phyloP scores from a whole-genome alignment of 2,113 vertebrate genomes.

The Emydura subglobosa region DNA sequence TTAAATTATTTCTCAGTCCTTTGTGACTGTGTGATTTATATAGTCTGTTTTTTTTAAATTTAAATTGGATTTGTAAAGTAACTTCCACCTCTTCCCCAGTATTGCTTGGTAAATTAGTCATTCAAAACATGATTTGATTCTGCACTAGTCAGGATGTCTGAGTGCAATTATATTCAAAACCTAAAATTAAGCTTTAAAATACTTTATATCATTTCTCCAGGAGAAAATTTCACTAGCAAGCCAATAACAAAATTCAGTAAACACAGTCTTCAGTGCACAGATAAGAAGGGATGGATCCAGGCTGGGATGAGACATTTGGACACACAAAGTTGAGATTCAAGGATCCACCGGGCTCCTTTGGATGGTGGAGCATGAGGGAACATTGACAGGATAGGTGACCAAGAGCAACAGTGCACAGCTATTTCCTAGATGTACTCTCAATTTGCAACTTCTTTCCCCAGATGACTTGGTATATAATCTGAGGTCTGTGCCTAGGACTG shows the following conservation, averaged over 20 bases:
- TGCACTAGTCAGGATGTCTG: not conserved
- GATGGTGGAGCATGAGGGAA: not conserved
- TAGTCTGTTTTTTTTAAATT: not conserved
- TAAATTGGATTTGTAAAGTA: not conserved
- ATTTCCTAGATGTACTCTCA: not conserved
- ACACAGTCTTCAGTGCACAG: not conserved
- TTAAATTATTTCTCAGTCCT: not conserved
- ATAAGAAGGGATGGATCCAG: not conserved
- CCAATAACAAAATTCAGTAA: not conserved
- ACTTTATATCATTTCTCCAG: not conserved
- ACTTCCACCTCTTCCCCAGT: not conserved
- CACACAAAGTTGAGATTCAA: not conserved
- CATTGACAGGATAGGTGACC: not conserved
- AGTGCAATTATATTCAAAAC: not conserved
- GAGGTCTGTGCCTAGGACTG: not conserved
- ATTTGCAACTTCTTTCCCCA: not conserved
- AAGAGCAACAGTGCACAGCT: not conserved
- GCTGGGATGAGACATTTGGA: not conserved
- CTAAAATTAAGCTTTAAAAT: not conserved
- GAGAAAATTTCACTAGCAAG: not conserved
- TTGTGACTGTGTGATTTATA: not conserved
- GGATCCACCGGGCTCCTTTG: not conserved
- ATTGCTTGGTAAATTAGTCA: not conserved
- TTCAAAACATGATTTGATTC: not conserved
- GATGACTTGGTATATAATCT: not conserved